Evolutionary conservation across 2,113 vertebrate species (phyloP).

Genomic region (Pedionomus torquatus): DNA sequence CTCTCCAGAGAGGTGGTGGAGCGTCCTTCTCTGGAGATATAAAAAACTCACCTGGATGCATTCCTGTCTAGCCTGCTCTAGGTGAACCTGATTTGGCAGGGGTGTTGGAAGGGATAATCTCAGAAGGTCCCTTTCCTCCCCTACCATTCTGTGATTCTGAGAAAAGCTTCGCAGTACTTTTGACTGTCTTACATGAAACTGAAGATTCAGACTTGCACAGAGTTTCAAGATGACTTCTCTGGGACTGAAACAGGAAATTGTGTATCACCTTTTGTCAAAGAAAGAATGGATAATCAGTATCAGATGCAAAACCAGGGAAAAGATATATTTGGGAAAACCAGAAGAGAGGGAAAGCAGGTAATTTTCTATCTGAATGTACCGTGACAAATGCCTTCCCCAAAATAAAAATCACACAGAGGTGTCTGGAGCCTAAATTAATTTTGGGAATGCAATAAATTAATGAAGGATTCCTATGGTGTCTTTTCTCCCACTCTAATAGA

Average conservation of each 20-base stretch:
- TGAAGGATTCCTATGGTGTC: not conserved
- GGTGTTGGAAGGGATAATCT: no score
- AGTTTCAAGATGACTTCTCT: not conserved
- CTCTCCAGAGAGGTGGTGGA: no score
- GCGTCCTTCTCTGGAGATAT: no score
- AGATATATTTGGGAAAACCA: not conserved
- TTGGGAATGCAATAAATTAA: not conserved
- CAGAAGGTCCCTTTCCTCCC: not conserved
- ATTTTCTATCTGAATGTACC: not conserved
- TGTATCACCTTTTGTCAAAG: not conserved
- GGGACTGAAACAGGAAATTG: not conserved
- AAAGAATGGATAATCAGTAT: not conserved
- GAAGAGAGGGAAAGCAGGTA: not conserved
- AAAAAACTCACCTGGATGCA: not conserved
- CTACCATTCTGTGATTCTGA: not conserved
- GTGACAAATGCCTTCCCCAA: not conserved
- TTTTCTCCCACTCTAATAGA: not conserved
- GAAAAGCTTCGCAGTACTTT: not conserved
- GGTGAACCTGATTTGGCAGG: not conserved
- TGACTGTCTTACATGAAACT: not conserved
- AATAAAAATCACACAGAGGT: fast-evolving
- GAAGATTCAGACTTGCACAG: not conserved
- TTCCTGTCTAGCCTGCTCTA: not conserved
- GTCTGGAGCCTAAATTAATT: not conserved
- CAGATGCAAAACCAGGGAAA: not conserved